Conservation (phyloP, 2,888 invertebrate genomes). For the Matsumyia berberina region DNA sequence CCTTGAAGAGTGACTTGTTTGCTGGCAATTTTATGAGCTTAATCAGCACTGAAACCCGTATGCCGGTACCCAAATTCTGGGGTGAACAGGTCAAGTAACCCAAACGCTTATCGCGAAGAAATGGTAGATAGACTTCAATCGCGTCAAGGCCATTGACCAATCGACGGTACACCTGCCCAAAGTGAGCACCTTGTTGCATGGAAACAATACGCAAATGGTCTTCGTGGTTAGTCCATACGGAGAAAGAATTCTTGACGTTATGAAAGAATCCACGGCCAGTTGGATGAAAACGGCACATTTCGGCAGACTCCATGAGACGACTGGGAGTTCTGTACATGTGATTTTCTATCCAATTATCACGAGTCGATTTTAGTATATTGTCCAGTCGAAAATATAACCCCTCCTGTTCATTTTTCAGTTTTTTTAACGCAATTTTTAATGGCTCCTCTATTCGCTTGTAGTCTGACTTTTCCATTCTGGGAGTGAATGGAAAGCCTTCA, state of each 20-base stretch:
- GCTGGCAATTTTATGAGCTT: no score
- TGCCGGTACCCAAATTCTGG: constrained; percentile 96
- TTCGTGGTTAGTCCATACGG: constrained; percentile 88
- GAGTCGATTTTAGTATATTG: no score
- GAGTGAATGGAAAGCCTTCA: no score
- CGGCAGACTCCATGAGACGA: constrained; percentile 90
- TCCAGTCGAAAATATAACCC: no score
- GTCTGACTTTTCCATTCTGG: no score
- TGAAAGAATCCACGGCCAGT: constrained; percentile 96
- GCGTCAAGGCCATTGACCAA: not conserved
- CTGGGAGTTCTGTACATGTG: constrained; percentile 96
- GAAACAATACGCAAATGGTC: constrained; percentile 13
- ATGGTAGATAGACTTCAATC: constrained; percentile 96
- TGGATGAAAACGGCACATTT: constrained; percentile 97
- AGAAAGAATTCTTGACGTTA: constrained; percentile 96
- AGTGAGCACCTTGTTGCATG: constrained; percentile 17
- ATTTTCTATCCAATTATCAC: constrained; percentile 92
- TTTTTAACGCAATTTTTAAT: no score
- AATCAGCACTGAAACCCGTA: constrained; percentile 99
- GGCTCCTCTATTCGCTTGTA: no score
- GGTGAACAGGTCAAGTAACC: constrained; percentile 97
- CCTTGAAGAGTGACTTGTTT: no score
- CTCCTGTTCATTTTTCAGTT: no score
- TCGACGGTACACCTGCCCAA: constrained; percentile 1
- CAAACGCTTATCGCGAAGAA: constrained; percentile 96